Percentiles rank a stretch among this genome's conserved stretches.
Evolutionary conservation across 2,797 vertebrate species (phyloP).

Genomic region (Melanotaenia trifasciata): DNA sequence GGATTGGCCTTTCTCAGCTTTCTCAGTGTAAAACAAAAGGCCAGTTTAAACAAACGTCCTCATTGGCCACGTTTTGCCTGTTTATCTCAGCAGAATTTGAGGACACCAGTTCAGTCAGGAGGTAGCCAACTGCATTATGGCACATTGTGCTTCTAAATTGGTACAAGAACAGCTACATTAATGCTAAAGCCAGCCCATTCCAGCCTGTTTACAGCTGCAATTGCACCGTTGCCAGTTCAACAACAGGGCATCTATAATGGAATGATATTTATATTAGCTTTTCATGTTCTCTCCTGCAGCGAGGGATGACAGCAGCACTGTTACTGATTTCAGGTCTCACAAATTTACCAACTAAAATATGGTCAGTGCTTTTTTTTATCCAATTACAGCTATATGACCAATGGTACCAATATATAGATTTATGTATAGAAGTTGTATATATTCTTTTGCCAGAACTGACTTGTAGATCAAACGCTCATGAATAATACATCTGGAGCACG

Average conservation of each 20-base stretch:
- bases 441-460: slow-evolving; percentile 24
- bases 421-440: not conserved
- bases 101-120: slow-evolving; percentile 39
- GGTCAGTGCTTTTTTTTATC: not conserved
- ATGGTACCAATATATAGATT: slow-evolving; percentile 1
- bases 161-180: slow-evolving; percentile 17
- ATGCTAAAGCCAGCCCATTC: slow-evolving; percentile 18
- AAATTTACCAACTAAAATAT: slow-evolving; percentile 24
- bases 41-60: slow-evolving; percentile 49
- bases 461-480: slow-evolving; percentile 40
- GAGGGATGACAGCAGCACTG: slow-evolving; percentile 18
- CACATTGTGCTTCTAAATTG: slow-evolving; percentile 43
- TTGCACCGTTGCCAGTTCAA: slow-evolving; percentile 35
- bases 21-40: slow-evolving; percentile 27
- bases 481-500: slow-evolving; percentile 56
- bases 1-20: slow-evolving; percentile 60
- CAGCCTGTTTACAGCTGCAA: slow-evolving; percentile 18
- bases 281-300: slow-evolving; percentile 4
- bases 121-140: slow-evolving; percentile 22
- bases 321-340: slow-evolving; percentile 12
- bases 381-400: slow-evolving; percentile 27
- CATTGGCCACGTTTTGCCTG: slow-evolving; percentile 54
- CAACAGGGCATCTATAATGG: slow-evolving; percentile 32
- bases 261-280: slow-evolving; percentile 28
- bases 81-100: slow-evolving; percentile 48